Percentiles rank a stretch among this genome's conserved stretches.
phyloP scores from a whole-genome alignment of 2,888 invertebrate genomes.

The Allophyes oxyacanthae region DNA sequence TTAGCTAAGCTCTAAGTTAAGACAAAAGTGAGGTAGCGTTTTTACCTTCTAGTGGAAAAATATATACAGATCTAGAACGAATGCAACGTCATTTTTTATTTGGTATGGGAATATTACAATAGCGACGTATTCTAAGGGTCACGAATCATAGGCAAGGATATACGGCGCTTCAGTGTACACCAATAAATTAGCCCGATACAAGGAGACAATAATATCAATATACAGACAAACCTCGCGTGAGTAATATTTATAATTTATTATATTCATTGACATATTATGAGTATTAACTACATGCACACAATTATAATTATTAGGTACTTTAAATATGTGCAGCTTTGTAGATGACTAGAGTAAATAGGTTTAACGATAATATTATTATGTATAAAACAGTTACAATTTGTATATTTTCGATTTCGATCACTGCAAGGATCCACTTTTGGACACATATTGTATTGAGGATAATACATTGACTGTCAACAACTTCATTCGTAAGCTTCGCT shows the following conservation, averaged over 20 bases:
- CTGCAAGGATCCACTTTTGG: constrained; percentile 88
- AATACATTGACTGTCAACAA: constrained; percentile 79
- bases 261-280: constrained; percentile 78
- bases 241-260: constrained; percentile 72
- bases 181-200: constrained; percentile 68
- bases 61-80: constrained; percentile 85
- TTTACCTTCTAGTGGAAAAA: constrained; percentile 87
- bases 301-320: constrained; percentile 72
- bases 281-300: constrained; percentile 86
- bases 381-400: constrained; percentile 84
- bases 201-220: constrained; percentile 65
- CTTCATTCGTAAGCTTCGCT: constrained; percentile 91
- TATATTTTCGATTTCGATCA: constrained; percentile 85
- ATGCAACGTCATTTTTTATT: constrained; percentile 73
- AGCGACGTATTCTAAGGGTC: constrained; percentile 63
- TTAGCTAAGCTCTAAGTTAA: constrained; percentile 86
- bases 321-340: constrained; percentile 86
- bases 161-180: constrained; percentile 49
- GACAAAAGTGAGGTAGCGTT: constrained; percentile 88
- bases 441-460: constrained; percentile 85
- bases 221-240: constrained; percentile 77
- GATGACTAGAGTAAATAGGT: constrained; percentile 88
- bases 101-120: constrained; percentile 73
- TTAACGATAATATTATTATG: constrained; percentile 78
- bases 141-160: constrained; percentile 59